Evolutionary conservation across 2,797 vertebrate species (phyloP), one percentile per base, ranked within the genome.

Genomic region (Serranus cabrilla): DNA sequence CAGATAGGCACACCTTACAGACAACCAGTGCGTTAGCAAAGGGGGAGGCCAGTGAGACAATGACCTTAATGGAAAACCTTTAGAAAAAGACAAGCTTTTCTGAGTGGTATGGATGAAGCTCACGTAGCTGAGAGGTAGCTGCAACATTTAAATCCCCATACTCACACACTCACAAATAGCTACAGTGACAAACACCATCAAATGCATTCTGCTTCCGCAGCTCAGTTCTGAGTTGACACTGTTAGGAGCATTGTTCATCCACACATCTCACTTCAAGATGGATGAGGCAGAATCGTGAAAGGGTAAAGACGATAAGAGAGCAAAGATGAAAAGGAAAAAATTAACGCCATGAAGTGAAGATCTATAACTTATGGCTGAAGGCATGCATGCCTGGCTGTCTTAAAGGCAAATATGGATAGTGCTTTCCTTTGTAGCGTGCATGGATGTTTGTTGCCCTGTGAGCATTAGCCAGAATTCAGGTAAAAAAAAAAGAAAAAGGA

Each of bases 1-100:
- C 72, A 76, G 56, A 78, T 2, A 55, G 68, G 46, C 85, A 88
- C 83, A 81, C 59, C 69, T 89, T 81, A 89, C 78, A 89, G 74
- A 74, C 64, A 78, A 88, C 82, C 78, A 81, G 75, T 51, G 50
- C 55, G 61, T 84, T 89, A 86, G 79, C 83, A 70, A 75, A 85
- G 56, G 43, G 43, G 52, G 37, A 76, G 52, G 69, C 70, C 72
- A 65, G 68, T 55, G 75, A 82, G 56, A 81, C 31, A 73, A 80
- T 85, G 82, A 81, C 66, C 68, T 71, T 52, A 56, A 88, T 78
- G 64, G 40, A 73, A 79, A 68, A 72, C 47, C 54, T 70, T 69
- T 59, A 72, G 70, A 66, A 76, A 70, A 78, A 75, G 43, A 66
- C 8, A 74, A 79, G 66, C 69, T 78, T 78, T 71, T 79, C 57